These are phyloP conservation scores for Maconellicoccus hirsutus DNA, from an alignment of 1,140 invertebrate genomes.

Conservation along the genomic window DNA sequence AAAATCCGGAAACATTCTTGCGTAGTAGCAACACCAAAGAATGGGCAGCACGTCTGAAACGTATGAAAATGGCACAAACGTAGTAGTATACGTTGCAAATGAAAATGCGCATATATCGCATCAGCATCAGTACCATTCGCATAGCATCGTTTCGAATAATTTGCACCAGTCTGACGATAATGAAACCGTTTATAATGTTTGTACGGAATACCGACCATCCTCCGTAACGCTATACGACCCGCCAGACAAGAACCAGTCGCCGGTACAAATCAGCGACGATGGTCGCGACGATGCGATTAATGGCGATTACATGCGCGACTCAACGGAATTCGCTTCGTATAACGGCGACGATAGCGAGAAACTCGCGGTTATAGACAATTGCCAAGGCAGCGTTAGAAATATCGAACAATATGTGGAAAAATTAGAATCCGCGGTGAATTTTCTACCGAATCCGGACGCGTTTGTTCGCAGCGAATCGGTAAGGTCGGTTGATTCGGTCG, in stretches of 20 bases:
- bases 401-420: neutral
- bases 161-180: neutral
- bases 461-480: conserved; percentile 14
- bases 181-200: conserved; percentile 14
- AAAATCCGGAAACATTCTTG: conserved; percentile 12
- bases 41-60: conserved; percentile 21
- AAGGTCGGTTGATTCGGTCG: conserved; percentile 6
- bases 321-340: neutral
- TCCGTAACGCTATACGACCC: neutral
- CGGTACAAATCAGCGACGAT: too few species aligned
- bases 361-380: neutral
- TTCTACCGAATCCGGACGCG: neutral
- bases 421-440: neutral
- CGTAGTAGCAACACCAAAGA: conserved; percentile 14
- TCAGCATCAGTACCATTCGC: conserved; percentile 11
- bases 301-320: neutral
- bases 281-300: too few species aligned
- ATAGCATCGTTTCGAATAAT: neutral
- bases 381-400: neutral
- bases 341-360: neutral
- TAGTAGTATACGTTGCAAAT: conserved; percentile 17
- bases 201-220: neutral
- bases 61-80: conserved; percentile 17
- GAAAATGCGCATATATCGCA: conserved; percentile 13
- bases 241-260: neutral